Percentiles rank a stretch among this genome's conserved stretches.
Conservation (phyloP, 1,140 invertebrate genomes). For the Daktulosphaira vitifoliae region DNA sequence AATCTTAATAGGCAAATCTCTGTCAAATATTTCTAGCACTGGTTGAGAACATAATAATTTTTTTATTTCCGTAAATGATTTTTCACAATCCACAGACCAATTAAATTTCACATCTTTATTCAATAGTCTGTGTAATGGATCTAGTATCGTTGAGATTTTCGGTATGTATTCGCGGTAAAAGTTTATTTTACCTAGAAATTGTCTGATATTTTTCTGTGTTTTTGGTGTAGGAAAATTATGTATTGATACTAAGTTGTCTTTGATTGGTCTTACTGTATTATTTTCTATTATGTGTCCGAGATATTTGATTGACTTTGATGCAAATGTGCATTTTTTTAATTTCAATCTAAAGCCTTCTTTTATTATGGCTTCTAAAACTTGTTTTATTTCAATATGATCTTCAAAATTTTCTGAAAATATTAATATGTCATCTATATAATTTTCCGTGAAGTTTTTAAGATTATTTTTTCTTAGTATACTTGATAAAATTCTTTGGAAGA, state of each 20-base stretch:
- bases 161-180: too few relatives aligned
- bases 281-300: constrained; percentile 41
- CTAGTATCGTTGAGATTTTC: constrained; percentile 40
- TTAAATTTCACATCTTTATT: constrained; percentile 40
- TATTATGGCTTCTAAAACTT: constrained; percentile 34
- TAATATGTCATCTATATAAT: too few relatives aligned
- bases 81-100: constrained; percentile 40
- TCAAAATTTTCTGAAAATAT: constrained; percentile 36
- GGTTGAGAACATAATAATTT: constrained; percentile 41
- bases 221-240: constrained; percentile 40
- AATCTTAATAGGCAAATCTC: constrained; percentile 35
- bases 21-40: constrained; percentile 41
- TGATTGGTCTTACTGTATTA: constrained; percentile 40
- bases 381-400: constrained; percentile 34
- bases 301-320: constrained; percentile 40
- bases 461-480: constrained; percentile 28
- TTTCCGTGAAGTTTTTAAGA: constrained; percentile 34
- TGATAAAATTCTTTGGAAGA: constrained; percentile 43
- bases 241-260: constrained; percentile 42
- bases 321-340: constrained; percentile 42
- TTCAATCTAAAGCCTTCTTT: constrained; percentile 42
- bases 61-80: constrained; percentile 42
- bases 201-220: constrained; percentile 36
- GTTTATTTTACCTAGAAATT: constrained; percentile 42
- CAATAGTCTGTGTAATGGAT: constrained; percentile 41